Percentiles rank a stretch among this genome's conserved stretches.
These are phyloP conservation scores for Pseudorasbora parva DNA, from an alignment of 2,113 vertebrate genomes.

Conservation along the genomic window DNA sequence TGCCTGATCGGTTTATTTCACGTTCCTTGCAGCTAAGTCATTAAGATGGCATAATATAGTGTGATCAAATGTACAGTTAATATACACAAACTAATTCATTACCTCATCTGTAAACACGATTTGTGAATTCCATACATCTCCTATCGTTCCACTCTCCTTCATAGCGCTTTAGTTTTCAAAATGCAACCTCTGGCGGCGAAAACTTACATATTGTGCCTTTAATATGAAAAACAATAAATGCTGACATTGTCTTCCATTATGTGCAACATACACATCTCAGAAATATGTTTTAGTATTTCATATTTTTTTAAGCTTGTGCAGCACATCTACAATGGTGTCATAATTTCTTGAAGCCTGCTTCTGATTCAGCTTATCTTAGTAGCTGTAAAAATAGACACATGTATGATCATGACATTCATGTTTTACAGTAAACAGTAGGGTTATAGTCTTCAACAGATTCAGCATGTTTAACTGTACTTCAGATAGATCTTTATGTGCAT, in stretches of 20 bases:
- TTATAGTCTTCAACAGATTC: neutral
- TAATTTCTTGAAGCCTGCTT: neutral
- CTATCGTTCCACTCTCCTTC: too few relatives aligned
- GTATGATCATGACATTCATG: neutral
- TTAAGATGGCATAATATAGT: too few relatives aligned
- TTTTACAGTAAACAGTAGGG: neutral
- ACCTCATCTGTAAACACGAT: too few relatives aligned
- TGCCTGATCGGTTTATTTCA: too few relatives aligned
- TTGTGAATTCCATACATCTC: too few relatives aligned
- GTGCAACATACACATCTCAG: neutral
- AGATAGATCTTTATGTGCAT: neutral
- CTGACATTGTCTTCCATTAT: constrained; percentile 1
- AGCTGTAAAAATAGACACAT: neutral
- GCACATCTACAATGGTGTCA: too few relatives aligned
- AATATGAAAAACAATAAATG: neutral
- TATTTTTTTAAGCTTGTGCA: neutral
- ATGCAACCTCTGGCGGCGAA: too few relatives aligned
- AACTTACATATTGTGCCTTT: too few relatives aligned
- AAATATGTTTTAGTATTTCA: neutral
- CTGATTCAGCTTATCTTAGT: neutral
- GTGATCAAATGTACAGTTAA: too few relatives aligned
- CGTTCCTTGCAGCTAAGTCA: too few relatives aligned
- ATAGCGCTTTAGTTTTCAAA: too few relatives aligned
- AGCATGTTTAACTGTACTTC: neutral
- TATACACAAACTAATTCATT: too few relatives aligned